Base-by-base conservation (phyloP, 2,113 vertebrate genomes). In the Neotragus moschatus region DNA sequence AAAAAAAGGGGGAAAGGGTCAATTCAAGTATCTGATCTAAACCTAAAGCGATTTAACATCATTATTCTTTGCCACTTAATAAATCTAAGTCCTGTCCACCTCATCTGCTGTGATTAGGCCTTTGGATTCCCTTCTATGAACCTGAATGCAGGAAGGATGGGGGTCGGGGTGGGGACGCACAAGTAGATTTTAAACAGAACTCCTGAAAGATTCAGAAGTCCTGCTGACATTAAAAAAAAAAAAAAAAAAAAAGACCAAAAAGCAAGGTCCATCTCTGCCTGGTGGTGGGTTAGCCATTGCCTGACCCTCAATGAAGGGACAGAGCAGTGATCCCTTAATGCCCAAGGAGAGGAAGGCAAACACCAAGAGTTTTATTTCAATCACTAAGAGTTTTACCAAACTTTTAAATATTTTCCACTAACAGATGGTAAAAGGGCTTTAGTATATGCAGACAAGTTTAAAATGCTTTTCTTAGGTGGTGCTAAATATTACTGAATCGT, bases 61-160 rank as follows among this genome's bases (percentile, higher is more conserved):
- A 97, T 73, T 88, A 97, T 66, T 90, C 84, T 96, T 96, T 97
- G 93, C 75, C 88, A 96, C 90, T 97, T 93, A 97, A 97, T 97
- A 96, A 98, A 97, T 94, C 88, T 75, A 94, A 97, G 79, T 9
- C 94, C 55, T 95, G 70, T 70, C 90, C 26, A 96, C 86, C 63
- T 93, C 73, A 56, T 95, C 28, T 19, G 75, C 86, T 66, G 81
- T 93, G 92, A 93, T 97, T 98, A 82, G 47, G 43, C 10, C 73
- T 97, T 89, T 90, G 36, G 58, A 58, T 66, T 70, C 51, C 56
- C 47, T 90, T 91, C 86, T 84, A 84, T 77, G 91, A 96, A 92
- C 49, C 36, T 82, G 88, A 84, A 84, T 60, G 45, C 30, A 55
- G 80, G 51, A 55, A 39, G 51, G 80, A 28, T 43, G 25, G 28